Conservation (phyloP, 2,797 vertebrate genomes). For the Falco rusticolus region DNA sequence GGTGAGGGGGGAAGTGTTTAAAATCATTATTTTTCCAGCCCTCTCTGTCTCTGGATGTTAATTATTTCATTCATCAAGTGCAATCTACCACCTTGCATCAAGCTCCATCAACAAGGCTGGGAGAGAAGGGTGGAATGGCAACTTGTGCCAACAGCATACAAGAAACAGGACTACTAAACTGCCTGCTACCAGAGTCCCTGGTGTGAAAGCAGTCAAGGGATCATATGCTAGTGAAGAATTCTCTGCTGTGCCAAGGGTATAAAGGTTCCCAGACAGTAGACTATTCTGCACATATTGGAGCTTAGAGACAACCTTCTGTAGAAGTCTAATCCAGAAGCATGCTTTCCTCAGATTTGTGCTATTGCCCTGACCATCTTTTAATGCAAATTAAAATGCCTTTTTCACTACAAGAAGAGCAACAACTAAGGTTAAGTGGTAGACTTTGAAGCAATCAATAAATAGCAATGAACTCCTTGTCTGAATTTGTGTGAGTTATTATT, state of each 20-base stretch:
- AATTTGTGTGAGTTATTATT: not conserved
- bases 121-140: not conserved
- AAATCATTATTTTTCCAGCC: not conserved
- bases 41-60: not conserved
- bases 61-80: not conserved
- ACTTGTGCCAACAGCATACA: not conserved
- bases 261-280: not conserved
- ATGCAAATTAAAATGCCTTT: not conserved
- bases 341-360: not conserved
- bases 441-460: not conserved
- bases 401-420: not conserved
- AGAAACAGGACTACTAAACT: not conserved
- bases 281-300: not conserved
- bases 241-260: not conserved
- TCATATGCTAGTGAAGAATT: not conserved
- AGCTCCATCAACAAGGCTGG: not conserved
- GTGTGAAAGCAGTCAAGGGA: not conserved
- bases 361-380: not conserved
- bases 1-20: not conserved
- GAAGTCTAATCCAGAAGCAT: not conserved
- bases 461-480: not conserved
- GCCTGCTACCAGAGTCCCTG: not conserved
- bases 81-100: not conserved
- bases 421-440: not conserved
- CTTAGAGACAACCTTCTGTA: not conserved